A percentile compares a stretch with the other conserved stretches of the same genome.
Evolutionary conservation across 2,888 invertebrate genomes (phyloP).

Genomic region (Nudaria mundana): DNA sequence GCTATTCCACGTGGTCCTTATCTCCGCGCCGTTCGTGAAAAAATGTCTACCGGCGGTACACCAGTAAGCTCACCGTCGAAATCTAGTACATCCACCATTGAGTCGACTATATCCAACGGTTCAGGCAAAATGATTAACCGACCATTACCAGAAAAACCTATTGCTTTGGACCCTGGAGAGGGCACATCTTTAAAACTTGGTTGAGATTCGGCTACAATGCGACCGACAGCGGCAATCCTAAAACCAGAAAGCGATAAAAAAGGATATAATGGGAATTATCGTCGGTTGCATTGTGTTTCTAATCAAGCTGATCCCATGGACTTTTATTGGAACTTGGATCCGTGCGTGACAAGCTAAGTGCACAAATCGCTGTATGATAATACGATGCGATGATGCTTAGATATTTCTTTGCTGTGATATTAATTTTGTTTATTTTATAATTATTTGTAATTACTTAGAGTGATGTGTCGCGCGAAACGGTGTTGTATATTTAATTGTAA

Average conservation of each 20-base stretch:
- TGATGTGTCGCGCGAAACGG: conserved; percentile 54
- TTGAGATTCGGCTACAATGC: conserved; percentile 39
- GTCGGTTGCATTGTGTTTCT: conserved; percentile 17
- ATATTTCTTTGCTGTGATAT: conserved; percentile 75
- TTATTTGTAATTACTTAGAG: conserved; percentile 47
- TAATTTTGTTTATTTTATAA: conserved; percentile 62
- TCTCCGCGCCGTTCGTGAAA: conserved; percentile 82
- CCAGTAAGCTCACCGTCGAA: conserved; percentile 35
- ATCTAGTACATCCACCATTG: conserved; percentile 48
- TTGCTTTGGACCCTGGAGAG: conserved; percentile 54
- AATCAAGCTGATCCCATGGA: conserved; percentile 23
- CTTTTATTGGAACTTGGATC: conserved; percentile 39
- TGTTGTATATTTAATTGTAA: conserved; percentile 55
- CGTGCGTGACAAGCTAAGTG: conserved; percentile 33
- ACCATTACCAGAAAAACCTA: conserved; percentile 85
- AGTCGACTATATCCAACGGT: conserved; percentile 58
- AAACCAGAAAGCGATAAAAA: conserved; percentile 6
- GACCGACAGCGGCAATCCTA: conserved; percentile 20
- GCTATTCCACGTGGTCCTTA: conserved; percentile 80
- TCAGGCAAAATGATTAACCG: conserved; percentile 83
- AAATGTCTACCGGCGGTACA: conserved; percentile 50
- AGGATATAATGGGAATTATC: conserved; percentile 10
- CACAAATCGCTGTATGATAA: conserved; percentile 13
- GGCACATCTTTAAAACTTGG: conserved; percentile 59
- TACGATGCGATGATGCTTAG: conserved; percentile 41